Evolutionary conservation across 2,888 invertebrate species (phyloP), one percentile per base, ranked within the genome.

Genomic region (Ormyrus thymus): DNA sequence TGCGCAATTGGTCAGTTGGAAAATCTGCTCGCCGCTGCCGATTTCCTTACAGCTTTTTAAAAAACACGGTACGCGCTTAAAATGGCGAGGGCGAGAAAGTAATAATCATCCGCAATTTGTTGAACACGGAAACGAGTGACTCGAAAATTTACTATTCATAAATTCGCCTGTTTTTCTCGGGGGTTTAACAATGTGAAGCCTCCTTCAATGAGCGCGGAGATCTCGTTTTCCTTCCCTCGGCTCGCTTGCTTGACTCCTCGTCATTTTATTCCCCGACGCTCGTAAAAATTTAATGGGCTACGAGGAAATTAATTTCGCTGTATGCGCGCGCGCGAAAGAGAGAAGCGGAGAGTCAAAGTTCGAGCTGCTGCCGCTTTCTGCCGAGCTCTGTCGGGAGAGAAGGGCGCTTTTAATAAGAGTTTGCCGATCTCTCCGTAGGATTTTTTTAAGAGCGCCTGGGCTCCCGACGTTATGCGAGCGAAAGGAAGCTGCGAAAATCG

Each of bases 221-320:
- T 76, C 76, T 46, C 62, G 45, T 70, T 71, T 62, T 55, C 61
- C 61, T 53, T 43, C 53, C 62, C 50, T 15, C 15, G 11, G 48
- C 55, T 62, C 46, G 55, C 56, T n/a, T 50, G 9, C 51, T 59
- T 64, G 29, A 29, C 72, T 13, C 55, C 51, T 62, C 48, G 15
- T 13, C 56, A 69, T 76, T 80, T 80, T 76, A 76, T 80, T 72
- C 64, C 51, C 48, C 51, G 61, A n/a, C 43, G 73, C 69, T 76
- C 80, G 76, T 80, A 80, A 80, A 76, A 80, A 80, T 80, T 80
- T 80, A 76, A 80, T 73, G 76, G 79, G 72, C 29, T 69, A 73
- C 76, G 73, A 76, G 80, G 73, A 80, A 73, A 80, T 80, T 80
- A 80, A 80, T 80, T 80, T 80, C 69, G 68, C 53, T 76, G 76